Percentiles rank a stretch among this genome's conserved stretches.
Evolutionary conservation across 2,797 vertebrate genomes (phyloP).

Genomic region (Gallirallus australis): DNA sequence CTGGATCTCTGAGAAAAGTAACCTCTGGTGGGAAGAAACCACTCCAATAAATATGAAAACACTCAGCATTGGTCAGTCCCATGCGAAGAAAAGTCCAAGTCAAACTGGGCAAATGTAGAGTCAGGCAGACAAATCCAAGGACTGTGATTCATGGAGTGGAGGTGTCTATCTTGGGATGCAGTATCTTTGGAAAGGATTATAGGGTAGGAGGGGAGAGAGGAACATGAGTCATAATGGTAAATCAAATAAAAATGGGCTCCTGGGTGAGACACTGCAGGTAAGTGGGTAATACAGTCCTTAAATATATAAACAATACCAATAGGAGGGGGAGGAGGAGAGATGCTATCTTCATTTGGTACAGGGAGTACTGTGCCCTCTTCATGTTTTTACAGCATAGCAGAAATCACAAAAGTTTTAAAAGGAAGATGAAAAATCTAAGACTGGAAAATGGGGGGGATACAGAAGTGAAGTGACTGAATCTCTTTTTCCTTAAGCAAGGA

Average conservation of each 20-base stretch:
- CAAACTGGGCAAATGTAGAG: not conserved
- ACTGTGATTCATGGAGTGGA: not conserved
- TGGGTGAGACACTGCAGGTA: accelerated
- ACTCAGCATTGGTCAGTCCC: not conserved
- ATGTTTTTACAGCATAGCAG: not conserved
- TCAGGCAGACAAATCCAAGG: not conserved
- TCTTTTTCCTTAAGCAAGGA: not conserved
- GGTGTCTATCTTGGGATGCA: not conserved
- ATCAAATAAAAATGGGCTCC: not conserved
- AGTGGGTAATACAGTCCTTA: not conserved
- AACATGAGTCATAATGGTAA: not conserved
- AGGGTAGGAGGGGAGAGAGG: not conserved
- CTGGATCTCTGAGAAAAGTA: not conserved
- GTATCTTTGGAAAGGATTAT: not conserved
- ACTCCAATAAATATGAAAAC: not conserved
- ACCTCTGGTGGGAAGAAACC: not conserved
- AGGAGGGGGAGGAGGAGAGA: not conserved
- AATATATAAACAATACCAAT: not conserved
- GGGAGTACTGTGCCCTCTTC: not conserved
- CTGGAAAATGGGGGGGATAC: not conserved
- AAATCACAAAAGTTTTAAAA: not conserved
- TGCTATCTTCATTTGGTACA: not conserved
- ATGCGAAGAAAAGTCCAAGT: not conserved
- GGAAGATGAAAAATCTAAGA: not conserved
- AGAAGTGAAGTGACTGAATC: not conserved